Evolutionary conservation across 2,888 invertebrate species (phyloP).

Genomic region (Sarcophaga rosellei): DNA sequence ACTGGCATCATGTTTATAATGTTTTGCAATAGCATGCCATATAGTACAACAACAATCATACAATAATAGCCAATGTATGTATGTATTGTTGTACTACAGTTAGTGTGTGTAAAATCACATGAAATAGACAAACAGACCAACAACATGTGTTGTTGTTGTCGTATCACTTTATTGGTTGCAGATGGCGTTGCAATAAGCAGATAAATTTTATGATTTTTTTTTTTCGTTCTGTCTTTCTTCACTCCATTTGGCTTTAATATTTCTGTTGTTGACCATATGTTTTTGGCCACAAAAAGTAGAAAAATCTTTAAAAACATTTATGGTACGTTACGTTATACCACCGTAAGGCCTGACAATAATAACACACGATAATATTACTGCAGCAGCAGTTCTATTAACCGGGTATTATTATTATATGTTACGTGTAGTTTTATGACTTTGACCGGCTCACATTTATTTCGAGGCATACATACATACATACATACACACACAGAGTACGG

Average conservation of each 20-base stretch:
- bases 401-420: conserved; percentile 40
- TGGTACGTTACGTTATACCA: conserved; percentile 7
- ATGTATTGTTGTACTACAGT: neutral
- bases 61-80: neutral
- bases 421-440: conserved; percentile 45
- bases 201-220: conserved; percentile 58
- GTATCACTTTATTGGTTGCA: conserved; percentile 61
- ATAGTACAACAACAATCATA: conserved; percentile 6
- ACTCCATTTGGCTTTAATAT: neutral
- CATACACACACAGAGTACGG: too few relatives aligned
- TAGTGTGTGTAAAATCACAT: neutral
- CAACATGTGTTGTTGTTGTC: conserved; percentile 25
- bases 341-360: conserved; percentile 31
- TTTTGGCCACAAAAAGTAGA: neutral
- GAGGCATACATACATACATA: too few relatives aligned
- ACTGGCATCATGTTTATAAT: conserved; percentile 54
- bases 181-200: conserved; percentile 60
- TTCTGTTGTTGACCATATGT: conserved; percentile 55
- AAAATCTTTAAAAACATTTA: neutral
- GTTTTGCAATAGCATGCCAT: conserved; percentile 44
- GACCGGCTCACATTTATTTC: conserved; percentile 22
- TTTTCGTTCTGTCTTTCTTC: neutral
- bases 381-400: conserved; percentile 12
- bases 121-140: neutral
- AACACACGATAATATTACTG: conserved; percentile 37